These are phyloP conservation scores for Trichomycterus rosablanca DNA, from an alignment of 2,113 vertebrate species.

Conservation along the genomic window DNA sequence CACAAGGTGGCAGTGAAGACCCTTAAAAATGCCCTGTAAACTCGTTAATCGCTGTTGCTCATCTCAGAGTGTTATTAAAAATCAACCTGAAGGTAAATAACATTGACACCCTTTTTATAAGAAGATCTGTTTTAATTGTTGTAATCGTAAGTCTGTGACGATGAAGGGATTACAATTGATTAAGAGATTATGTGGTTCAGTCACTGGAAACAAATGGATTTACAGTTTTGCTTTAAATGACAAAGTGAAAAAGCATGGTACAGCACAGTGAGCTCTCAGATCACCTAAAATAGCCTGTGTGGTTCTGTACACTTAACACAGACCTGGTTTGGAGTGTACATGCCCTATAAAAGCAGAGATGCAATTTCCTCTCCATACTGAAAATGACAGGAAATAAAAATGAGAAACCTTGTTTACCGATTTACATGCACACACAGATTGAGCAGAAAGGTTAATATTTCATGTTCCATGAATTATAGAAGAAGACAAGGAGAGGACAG, in stretches of 20 bases:
- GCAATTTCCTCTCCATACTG: too few relatives aligned
- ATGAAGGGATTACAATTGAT: not conserved
- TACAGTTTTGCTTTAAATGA: too few relatives aligned
- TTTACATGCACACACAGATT: constrained; percentile 4
- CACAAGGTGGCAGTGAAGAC: constrained; percentile 25
- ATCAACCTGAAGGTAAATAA: not conserved
- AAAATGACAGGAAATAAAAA: not conserved
- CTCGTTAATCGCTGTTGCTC: not conserved
- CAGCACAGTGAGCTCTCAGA: too few relatives aligned
- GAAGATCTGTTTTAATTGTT: not conserved
- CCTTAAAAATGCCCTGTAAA: not conserved
- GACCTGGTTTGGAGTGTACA: not conserved
- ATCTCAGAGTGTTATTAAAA: too few relatives aligned
- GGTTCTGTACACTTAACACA: not conserved
- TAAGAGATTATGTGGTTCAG: not conserved
- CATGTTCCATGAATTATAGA: constrained; percentile 19
- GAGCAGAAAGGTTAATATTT: constrained; percentile 23
- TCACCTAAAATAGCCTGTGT: not conserved
- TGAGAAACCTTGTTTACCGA: not conserved
- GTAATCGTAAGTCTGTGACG: not conserved
- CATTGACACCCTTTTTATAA: not conserved
- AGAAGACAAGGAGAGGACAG: not conserved
- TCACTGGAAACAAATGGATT: too few relatives aligned
- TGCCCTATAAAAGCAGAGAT: constrained; percentile 6
- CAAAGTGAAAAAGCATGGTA: too few relatives aligned